Conservation (phyloP, 2,113 vertebrate genomes). For the Probosciger aterrimus region DNA sequence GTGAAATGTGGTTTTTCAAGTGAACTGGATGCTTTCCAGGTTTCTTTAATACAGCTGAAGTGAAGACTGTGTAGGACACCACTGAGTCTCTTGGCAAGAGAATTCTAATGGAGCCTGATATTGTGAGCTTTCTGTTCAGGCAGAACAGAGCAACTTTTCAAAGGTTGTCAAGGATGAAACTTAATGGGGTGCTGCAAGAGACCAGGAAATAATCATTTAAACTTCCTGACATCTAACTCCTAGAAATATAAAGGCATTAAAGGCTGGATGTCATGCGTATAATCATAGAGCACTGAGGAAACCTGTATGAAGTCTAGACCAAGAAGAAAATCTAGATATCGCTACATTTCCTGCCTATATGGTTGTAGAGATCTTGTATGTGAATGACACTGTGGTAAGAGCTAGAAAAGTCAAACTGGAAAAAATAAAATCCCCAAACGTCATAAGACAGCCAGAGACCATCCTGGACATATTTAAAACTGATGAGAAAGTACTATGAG, state of each 20-base stretch:
- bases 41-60: slow-evolving; percentile 10
- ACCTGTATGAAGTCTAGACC: not conserved
- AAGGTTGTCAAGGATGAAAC: slow-evolving; percentile 2
- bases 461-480: not conserved
- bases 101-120: slow-evolving; percentile 22
- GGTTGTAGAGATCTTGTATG: not conserved
- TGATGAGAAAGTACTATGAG: not conserved
- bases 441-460: not conserved
- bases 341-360: not conserved
- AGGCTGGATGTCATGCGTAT: not conserved
- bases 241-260: slow-evolving; percentile 8
- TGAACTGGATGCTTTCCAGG: slow-evolving; percentile 24
- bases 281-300: not conserved
- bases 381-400: not conserved
- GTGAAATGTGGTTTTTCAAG: slow-evolving; percentile 4
- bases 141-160: slow-evolving; percentile 29
- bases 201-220: slow-evolving; percentile 33
- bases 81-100: not conserved
- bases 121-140: slow-evolving; percentile 5
- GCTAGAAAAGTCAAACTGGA: not conserved
- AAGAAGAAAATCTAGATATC: not conserved
- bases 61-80: not conserved
- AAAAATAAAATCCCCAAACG: not conserved
- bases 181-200: not conserved
- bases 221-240: not conserved